A percentile compares a stretch with the other conserved stretches of the same genome.
Evolutionary conservation across 2,797 vertebrate genomes (phyloP).

Genomic region (Peromyscus melanophrys): DNA sequence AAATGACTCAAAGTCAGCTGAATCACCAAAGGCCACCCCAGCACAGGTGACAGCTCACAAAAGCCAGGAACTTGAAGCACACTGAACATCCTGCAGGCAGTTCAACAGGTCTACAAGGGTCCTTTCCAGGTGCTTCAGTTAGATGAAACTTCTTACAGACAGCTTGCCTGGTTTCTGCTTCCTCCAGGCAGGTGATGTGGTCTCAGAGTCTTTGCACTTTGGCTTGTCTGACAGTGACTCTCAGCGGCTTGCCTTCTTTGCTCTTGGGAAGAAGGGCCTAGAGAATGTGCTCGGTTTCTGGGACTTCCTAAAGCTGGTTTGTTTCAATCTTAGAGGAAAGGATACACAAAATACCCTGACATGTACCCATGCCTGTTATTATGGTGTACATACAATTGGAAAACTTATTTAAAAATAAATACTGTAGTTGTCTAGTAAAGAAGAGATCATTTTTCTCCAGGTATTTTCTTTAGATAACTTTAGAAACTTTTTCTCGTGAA

Average conservation of each 20-base stretch:
- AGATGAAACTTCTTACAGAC: no score
- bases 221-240: background rate
- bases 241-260: background rate
- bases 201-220: background rate
- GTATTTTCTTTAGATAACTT: background rate
- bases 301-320: background rate
- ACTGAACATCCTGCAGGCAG: no score
- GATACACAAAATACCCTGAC: background rate
- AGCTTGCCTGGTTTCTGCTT: background rate
- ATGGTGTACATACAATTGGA: background rate
- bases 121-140: no score
- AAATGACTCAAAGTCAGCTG: background rate
- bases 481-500: background rate
- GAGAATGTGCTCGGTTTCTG: background rate
- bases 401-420: background rate
- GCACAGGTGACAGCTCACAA: background rate
- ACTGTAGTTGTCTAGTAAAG: background rate
- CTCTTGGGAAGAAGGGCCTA: background rate
- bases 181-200: background rate
- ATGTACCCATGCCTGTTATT: background rate
- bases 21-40: background rate
- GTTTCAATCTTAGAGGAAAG: background rate
- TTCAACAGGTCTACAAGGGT: no score
- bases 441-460: background rate
- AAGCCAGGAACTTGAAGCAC: background rate